Base-by-base conservation (phyloP, 1,140 invertebrate species). In the Micrasema minimum region DNA sequence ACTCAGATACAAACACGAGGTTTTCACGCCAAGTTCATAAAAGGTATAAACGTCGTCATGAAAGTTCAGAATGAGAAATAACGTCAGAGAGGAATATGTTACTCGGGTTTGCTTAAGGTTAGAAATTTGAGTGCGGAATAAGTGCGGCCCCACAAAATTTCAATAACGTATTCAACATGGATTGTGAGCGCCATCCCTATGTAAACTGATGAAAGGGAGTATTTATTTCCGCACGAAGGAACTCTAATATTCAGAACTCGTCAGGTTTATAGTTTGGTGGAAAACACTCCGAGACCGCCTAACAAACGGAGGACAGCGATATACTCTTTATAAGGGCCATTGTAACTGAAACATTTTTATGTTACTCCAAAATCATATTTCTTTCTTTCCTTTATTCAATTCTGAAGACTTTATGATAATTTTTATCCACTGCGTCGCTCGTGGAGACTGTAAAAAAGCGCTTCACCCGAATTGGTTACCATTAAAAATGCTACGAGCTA, bases 281-380 rank as follows among this genome's bases (percentile, higher is more conserved):
- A 20, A 57, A 57, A 57, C 31, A 57, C 26, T 16, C n/a, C 26
- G 12, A n/a, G 37, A 16, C n/a, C n/a, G n/a, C n/a, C 31, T 16
- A 23, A 10, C 53, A 51, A 22, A 9, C 6, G 53, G n/a, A 2
- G 31, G 53, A 16, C 16, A 57, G 31, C 20, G 53, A 57, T 57
- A 57, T 35, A 57, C 5, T 16, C 31, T 57, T 18, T 37, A 37
- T 37, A 35, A 16, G 53, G 53, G 14, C 23, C 53, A 37, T 37
- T 37, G 53, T 37, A 55, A 57, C n/a, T n/a, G 50, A n/a, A 38
- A 35, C 53, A 57, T 57, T 57, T 57, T 57, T 57, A 57, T 57
- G 37, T 20, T 57, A 51, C 53, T 11, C 23, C 31, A 31, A 35
- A 57, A 57, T 57, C 53, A 57, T 57, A 31, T 57, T 57, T 57